Percentiles rank a stretch among this genome's conserved stretches.
Evolutionary conservation across 2,113 vertebrate species (phyloP).

Genomic region (Amblyornis subalaris): DNA sequence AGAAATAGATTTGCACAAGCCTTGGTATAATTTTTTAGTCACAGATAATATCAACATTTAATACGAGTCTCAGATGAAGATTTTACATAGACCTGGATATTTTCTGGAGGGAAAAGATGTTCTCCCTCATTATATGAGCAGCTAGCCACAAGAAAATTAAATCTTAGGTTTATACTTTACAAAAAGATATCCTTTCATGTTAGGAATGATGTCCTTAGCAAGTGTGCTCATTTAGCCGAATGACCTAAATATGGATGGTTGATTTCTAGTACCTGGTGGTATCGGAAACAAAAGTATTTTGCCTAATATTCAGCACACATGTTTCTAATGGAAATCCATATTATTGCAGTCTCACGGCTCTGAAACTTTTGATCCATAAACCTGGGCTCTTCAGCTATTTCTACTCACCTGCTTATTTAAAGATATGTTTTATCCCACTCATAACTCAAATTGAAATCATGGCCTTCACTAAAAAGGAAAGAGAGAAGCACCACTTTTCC

Average conservation of each 20-base stretch:
- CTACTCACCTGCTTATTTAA: not conserved
- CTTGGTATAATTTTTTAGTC: not conserved
- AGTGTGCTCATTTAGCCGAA: not conserved
- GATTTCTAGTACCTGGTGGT: not conserved
- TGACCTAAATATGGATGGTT: not conserved
- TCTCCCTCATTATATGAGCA: not conserved
- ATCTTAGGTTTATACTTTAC: not conserved
- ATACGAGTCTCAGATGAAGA: not conserved
- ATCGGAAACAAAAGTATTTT: not conserved
- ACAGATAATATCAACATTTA: not conserved
- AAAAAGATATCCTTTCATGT: not conserved
- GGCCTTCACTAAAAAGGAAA: not conserved
- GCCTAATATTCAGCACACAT: not conserved
- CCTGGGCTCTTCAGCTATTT: not conserved
- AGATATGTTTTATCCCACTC: not conserved
- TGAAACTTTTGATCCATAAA: not conserved
- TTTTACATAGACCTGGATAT: not conserved
- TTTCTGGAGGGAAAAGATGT: not conserved
- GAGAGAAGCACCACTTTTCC: not conserved
- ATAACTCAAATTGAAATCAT: not conserved
- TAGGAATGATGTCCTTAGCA: not conserved
- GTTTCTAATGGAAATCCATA: not conserved
- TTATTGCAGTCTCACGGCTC: not conserved
- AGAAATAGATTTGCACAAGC: not conserved
- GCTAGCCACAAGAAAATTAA: not conserved